These are phyloP conservation scores for Eupithecia dodoneata DNA, from an alignment of 2,888 invertebrate species.

Conservation along the genomic window DNA sequence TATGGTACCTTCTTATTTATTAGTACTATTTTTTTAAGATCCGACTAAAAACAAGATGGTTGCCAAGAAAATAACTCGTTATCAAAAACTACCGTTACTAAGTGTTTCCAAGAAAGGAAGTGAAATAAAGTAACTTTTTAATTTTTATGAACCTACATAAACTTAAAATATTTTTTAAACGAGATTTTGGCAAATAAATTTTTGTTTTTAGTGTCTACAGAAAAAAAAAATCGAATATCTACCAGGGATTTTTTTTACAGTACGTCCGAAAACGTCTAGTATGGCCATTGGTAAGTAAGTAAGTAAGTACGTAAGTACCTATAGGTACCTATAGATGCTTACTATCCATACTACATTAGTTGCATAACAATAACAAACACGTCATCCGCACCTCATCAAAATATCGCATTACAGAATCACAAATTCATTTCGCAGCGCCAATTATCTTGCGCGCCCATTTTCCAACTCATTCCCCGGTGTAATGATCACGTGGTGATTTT, in stretches of 20 bases:
- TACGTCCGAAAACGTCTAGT: too few relatives aligned
- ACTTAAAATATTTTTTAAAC: too few relatives aligned
- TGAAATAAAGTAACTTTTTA: neutral
- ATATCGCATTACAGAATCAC: constrained; percentile 80
- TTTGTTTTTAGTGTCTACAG: too few relatives aligned
- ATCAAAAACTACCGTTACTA: neutral
- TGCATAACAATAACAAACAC: constrained; percentile 41
- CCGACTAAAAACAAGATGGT: neutral
- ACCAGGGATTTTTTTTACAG: too few relatives aligned
- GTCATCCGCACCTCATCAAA: constrained; percentile 80
- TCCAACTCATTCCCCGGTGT: constrained; percentile 81
- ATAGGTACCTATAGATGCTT: too few relatives aligned
- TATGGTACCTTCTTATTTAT: neutral
- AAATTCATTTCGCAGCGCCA: constrained; percentile 78
- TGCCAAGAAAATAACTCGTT: neutral
- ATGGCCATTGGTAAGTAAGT: too few relatives aligned
- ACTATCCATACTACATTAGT: neutral
- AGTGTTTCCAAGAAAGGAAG: neutral
- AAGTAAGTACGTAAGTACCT: too few relatives aligned
- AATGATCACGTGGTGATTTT: constrained; percentile 83
- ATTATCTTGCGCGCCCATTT: constrained; percentile 81
- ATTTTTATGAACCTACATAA: too few relatives aligned
- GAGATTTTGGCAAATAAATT: too few relatives aligned
- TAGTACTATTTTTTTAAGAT: neutral
- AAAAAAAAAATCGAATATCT: too few relatives aligned